phyloP scores from a whole-genome alignment of 2,113 vertebrate species.

The Hypomesus transpacificus region DNA sequence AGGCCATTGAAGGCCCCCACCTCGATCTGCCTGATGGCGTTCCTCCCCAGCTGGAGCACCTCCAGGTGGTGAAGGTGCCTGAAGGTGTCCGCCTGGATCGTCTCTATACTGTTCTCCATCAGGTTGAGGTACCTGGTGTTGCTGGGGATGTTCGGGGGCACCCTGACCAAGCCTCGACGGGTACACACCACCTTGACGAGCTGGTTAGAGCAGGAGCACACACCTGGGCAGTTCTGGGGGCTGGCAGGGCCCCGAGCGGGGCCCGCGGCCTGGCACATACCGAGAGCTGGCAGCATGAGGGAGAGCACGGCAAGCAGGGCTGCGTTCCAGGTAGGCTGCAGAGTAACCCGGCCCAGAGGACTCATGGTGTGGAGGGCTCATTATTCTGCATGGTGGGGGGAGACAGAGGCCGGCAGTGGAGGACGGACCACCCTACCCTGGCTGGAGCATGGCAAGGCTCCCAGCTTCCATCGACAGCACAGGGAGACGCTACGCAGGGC shows the following conservation, averaged over 20 bases:
- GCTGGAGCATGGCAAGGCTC: conserved; percentile 82
- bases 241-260: conserved; percentile 71
- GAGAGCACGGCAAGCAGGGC: conserved; percentile 88
- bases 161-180: conserved; percentile 84
- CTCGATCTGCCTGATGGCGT: conserved; percentile 95
- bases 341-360: conserved; percentile 97
- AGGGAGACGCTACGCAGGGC: conserved; percentile 63
- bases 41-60: conserved; percentile 93
- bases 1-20: conserved; percentile 96
- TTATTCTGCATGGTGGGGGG: conserved; percentile 95
- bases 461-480: conserved; percentile 83
- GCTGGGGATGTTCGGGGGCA: conserved; percentile 89
- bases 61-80: conserved; percentile 94
- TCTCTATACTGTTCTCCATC: conserved; percentile 98
- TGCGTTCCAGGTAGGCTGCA: conserved; percentile 93
- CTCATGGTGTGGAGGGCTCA: conserved; percentile 99
- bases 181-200: conserved; percentile 98
- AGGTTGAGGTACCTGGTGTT: conserved; percentile 95
- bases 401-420: conserved; percentile 83
- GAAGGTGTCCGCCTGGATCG: conserved; percentile 96
- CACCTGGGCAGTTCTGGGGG: conserved; percentile 90
- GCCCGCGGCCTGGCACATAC: conserved; percentile 76
- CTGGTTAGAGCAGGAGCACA: conserved; percentile 97
- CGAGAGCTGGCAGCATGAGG: conserved; percentile 88
- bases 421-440: conserved; percentile 85